Evolutionary conservation across 2,888 invertebrate genomes (phyloP).

Genomic region (Dastarcus helophoroides): DNA sequence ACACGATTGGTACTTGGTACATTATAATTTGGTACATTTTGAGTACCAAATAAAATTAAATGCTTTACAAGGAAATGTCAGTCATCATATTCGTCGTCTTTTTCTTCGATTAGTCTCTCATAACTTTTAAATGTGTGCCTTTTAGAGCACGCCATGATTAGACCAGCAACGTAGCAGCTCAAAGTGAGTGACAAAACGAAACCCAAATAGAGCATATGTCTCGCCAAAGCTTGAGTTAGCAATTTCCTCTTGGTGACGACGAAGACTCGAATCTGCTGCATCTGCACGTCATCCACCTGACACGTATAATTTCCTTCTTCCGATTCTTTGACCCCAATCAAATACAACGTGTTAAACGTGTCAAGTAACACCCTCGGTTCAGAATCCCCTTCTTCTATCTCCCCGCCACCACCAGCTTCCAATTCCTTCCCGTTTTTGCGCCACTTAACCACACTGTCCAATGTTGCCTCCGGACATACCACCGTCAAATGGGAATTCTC

Average conservation of each 20-base stretch:
- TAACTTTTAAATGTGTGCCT: conserved; percentile 35
- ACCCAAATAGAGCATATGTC: conserved; percentile 47
- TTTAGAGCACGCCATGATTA: conserved; percentile 42
- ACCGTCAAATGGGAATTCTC: conserved; percentile 45
- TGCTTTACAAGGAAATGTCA: too few relatives aligned
- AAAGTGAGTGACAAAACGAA: conserved; percentile 45
- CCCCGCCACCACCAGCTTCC: conserved; percentile 32
- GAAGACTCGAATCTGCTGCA: conserved; percentile 42
- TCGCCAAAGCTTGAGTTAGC: conserved; percentile 44
- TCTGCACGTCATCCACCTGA: conserved; percentile 46
- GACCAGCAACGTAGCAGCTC: conserved; percentile 46
- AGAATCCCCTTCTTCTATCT: conserved; percentile 25
- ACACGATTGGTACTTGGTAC: too few relatives aligned
- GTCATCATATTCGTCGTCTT: conserved; percentile 3
- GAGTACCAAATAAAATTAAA: too few relatives aligned
- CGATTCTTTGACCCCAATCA: conserved; percentile 45
- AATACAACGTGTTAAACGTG: conserved; percentile 44
- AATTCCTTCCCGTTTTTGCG: conserved; percentile 40
- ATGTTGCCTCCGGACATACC: conserved; percentile 44
- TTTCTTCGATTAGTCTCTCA: conserved; percentile 18
- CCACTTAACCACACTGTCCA: conserved; percentile 44
- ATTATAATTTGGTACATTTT: too few relatives aligned
- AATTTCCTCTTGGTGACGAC: conserved; percentile 42
- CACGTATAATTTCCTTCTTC: conserved; percentile 64
- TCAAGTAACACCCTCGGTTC: conserved; percentile 44